These are phyloP conservation scores for Kuschelorhynchus macadamiae DNA, from an alignment of 2,888 invertebrate species.

Conservation along the genomic window DNA sequence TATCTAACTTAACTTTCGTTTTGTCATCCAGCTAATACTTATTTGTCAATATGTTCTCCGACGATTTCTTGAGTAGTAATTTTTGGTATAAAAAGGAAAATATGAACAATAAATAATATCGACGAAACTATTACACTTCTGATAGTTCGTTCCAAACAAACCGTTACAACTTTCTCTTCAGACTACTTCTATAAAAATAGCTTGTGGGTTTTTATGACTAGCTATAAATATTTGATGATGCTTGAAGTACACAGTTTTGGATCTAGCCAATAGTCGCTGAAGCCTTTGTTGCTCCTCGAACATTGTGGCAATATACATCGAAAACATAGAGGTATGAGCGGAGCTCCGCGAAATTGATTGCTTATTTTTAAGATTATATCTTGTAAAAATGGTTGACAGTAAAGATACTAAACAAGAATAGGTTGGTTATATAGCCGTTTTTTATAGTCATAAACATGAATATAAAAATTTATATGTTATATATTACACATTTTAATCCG, in stretches of 20 bases:
- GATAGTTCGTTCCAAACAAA: slow-evolving; percentile 19
- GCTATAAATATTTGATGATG: slow-evolving; percentile 33
- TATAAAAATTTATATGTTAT: too few species aligned
- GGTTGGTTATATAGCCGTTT: too few species aligned
- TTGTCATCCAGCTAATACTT: too few species aligned
- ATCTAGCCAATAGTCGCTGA: slow-evolving; percentile 19
- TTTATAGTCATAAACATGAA: too few species aligned
- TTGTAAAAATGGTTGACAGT: too few species aligned
- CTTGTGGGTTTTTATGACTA: slow-evolving; percentile 31
- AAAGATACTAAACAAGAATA: too few species aligned
- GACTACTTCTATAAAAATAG: slow-evolving; percentile 27
- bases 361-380: too few species aligned
- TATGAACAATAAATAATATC: slow-evolving; percentile 16
- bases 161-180: slow-evolving; percentile 15
- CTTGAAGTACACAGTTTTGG: slow-evolving; percentile 22
- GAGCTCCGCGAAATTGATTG: background rate
- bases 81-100: too few species aligned
- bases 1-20: too few species aligned
- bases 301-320: slow-evolving; percentile 24
- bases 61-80: too few species aligned
- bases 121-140: slow-evolving; percentile 6
- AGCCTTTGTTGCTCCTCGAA: slow-evolving; percentile 12
- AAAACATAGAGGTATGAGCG: slow-evolving; percentile 19
- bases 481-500: too few species aligned
- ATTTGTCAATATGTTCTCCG: too few species aligned